Base-by-base conservation (phyloP, 2,797 vertebrate genomes). In the Hydrolagus colliei region DNA sequence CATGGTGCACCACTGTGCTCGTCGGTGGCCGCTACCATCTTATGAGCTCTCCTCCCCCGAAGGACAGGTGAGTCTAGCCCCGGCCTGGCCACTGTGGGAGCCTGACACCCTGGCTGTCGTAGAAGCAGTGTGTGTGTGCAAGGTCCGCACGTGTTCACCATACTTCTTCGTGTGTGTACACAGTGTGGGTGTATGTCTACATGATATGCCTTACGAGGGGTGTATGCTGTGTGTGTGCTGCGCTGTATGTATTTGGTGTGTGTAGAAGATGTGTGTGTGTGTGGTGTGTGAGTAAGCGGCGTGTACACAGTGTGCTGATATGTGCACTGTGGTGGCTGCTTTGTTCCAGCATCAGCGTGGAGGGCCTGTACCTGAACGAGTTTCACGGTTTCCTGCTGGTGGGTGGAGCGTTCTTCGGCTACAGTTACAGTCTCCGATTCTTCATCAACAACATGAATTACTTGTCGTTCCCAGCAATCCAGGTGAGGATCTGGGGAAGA, bases 391-490 rank as follows among this genome's bases (percentile, higher is more conserved):
- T 98, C 87, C 91, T 97, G 59, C 90, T 99, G 0, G 91, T 99
- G 88, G 92, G 93, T 65, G 98, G 98, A 91, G 96, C 95, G 85
- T 99, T 99, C 88, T 92, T 96, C 88, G 98, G 98, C 86, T 95
- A 95, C 86, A 95, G 94, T 88, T 96, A 98, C 52, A 97, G 97
- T 88, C 93, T 99, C 74, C 91, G 94, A 61, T 97, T 96, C 86
- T 94, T 98, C 87, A 92, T 97, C 88, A 93, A 96, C 90, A 97
- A 97, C 89, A 95, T 97, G 93, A 97, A 97, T 90, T 99, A 97
- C 86, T 92, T 99, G 72, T 94, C 96, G 0, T 99, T 99, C 89
- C 95, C 95, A 86, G 90, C 94, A 73, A 95, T 98, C 89, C 97
- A 98, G 96, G 98, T 99, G 92, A 86, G 41, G 41, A 6, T 52